Evolutionary conservation across 2,113 vertebrate species (phyloP).

Genomic region (Lichenostomus cassidix): DNA sequence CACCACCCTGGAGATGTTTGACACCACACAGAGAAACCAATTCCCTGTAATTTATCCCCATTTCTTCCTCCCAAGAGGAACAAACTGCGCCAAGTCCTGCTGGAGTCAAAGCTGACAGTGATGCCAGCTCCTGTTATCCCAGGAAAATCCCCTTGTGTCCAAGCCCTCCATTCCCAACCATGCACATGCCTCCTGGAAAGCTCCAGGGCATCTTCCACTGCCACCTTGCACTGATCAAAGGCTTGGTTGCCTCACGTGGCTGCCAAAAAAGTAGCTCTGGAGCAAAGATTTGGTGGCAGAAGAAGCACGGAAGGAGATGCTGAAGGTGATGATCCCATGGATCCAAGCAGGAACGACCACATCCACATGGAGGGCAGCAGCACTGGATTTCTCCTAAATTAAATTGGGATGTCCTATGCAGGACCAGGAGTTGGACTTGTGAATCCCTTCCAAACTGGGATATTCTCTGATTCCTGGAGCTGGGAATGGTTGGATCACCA

Average conservation of each 20-base stretch:
- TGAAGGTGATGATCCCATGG: fast-evolving
- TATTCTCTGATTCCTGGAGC: background rate
- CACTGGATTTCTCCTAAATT: background rate
- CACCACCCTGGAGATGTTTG: background rate
- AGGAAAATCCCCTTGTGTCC: background rate
- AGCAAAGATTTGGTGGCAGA: background rate
- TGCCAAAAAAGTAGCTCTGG: background rate
- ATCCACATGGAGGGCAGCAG: fast-evolving
- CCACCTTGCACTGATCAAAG: fast-evolving
- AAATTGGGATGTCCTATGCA: background rate
- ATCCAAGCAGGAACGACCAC: background rate
- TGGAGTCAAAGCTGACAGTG: background rate
- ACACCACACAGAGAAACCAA: background rate
- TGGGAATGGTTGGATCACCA: background rate
- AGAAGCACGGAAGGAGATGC: background rate
- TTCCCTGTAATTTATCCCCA: background rate
- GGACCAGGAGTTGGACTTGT: background rate
- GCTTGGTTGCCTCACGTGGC: background rate
- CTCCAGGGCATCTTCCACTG: background rate
- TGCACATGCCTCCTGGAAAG: background rate
- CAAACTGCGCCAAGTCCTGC: background rate
- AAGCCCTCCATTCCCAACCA: background rate
- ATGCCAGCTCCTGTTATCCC: background rate
- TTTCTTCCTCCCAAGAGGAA: background rate
- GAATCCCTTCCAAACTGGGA: background rate